Evolutionary conservation across 2,113 vertebrate species (phyloP), one percentile per base, ranked within the genome.

Genomic region (Fukomys damarensis): DNA sequence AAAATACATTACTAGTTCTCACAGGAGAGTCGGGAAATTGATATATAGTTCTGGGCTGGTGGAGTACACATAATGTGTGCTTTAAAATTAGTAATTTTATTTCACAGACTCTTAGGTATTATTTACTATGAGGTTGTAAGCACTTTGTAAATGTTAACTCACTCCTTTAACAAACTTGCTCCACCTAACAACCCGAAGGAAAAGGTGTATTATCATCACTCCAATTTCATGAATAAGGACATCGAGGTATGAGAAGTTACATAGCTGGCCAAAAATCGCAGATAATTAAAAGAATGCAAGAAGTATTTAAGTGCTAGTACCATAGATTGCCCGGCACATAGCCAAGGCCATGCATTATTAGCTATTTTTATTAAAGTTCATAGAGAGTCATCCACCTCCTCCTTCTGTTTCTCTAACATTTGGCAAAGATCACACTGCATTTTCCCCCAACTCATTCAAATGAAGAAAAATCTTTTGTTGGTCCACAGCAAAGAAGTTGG

Each of bases 51-150:
- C 82, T 89, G 46, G 8, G 59, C 16, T 86, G 46, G 11, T 72
- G 16, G 20, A 93, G 46, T 46, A 41, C 24, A 94, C 92, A 83
- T 61, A 81, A 58, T 91, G 38, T 59, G 6, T 54, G 7, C 20
- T 94, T 77, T 82, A 80, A 77, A 97, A 56, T 92, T 65, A 61
- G 17, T 43, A 74, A 56, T 46, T 94, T 87, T 59, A 26, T 72
- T 89, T 83, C 63, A 83, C 4, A 83, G 65, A 95, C 5, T 28
- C 24, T 88, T 84, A 90, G 54, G 26, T 77, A 58, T 79, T 79
- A 24, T 7, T 96, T 52, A 70, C 70, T 70, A 1, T 89, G 38
- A 70, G 7, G 3, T 80, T 74, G 13, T 56, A 84, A 81, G 49
- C 22, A n/a, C 30, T 93, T 85, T n/a, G 7, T 19, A 85, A 93